phyloP scores from a whole-genome alignment of 2,797 vertebrate species.

The Mormyrops attenuatus region DNA sequence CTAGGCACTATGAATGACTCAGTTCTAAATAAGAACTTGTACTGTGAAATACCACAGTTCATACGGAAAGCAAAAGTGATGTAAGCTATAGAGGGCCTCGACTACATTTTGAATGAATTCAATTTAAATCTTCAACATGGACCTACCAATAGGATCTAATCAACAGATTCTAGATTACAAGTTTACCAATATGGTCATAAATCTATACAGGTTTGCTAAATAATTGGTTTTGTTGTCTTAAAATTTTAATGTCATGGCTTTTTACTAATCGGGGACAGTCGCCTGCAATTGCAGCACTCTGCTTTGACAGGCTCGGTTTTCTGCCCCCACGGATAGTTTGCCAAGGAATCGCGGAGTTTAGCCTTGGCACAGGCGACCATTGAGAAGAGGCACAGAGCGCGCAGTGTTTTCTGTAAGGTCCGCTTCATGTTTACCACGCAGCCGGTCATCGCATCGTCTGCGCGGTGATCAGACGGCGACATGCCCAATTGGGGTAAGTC shows the following conservation, averaged over 20 bases:
- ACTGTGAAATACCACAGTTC: background rate
- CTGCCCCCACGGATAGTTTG: constrained; percentile 35
- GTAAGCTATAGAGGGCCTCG: background rate
- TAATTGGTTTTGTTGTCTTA: background rate
- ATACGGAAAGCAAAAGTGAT: background rate
- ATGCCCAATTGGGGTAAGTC: background rate
- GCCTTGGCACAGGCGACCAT: constrained; percentile 52
- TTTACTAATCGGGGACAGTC: background rate
- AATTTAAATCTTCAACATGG: background rate
- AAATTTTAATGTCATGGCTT: background rate
- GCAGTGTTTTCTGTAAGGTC: constrained; percentile 43
- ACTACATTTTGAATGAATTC: background rate
- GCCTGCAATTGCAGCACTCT: background rate
- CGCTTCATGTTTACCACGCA: background rate
- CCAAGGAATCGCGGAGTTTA: constrained; percentile 20
- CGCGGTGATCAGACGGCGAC: background rate
- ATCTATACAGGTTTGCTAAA: background rate
- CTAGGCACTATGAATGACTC: background rate
- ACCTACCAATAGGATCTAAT: background rate
- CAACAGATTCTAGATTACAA: background rate
- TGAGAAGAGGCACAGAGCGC: constrained; percentile 50
- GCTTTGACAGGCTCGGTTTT: background rate
- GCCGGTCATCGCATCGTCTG: background rate
- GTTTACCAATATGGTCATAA: background rate
- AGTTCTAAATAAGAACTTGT: background rate